A percentile compares a stretch with the other conserved stretches of the same genome.
Conservation (phyloP, 92 coral and sea anemone genomes). For the Palythoa heliodiscus region DNA sequence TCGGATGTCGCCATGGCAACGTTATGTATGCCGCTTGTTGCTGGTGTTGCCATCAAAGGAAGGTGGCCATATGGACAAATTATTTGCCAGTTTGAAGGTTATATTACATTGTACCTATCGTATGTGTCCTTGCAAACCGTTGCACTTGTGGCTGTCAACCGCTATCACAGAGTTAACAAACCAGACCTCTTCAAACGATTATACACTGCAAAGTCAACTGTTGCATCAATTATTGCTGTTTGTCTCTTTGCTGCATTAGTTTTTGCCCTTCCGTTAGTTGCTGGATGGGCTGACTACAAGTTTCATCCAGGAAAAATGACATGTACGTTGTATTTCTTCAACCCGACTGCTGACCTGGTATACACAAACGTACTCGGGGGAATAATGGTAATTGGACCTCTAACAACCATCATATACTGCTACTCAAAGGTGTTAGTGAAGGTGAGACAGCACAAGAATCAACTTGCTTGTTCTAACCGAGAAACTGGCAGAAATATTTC, state of each 20-base stretch:
- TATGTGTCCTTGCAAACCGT: conserved; percentile 67
- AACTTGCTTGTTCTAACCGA: conserved; percentile 13
- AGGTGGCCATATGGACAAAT: conserved; percentile 55
- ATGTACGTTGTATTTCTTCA: conserved; percentile 51
- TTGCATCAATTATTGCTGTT: conserved; percentile 44
- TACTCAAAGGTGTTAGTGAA: conserved; percentile 66
- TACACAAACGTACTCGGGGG: conserved; percentile 60
- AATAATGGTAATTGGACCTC: conserved; percentile 60
- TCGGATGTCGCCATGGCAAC: conserved; percentile 70
- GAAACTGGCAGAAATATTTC: not conserved
- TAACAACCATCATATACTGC: conserved; percentile 60
- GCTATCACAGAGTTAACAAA: conserved; percentile 67
- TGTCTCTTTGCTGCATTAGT: conserved; percentile 58
- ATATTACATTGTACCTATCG: conserved; percentile 56
- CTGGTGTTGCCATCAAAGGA: conserved; percentile 60
- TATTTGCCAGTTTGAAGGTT: conserved; percentile 72
- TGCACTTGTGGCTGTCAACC: conserved; percentile 76
- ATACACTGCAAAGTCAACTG: conserved; percentile 48
- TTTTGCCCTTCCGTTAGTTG: conserved; percentile 43
- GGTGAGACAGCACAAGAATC: conserved; percentile 51
- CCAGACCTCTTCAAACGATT: conserved; percentile 56
- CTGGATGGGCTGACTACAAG: conserved; percentile 50
- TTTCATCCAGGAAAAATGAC: conserved; percentile 73
- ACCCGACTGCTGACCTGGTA: conserved; percentile 37
- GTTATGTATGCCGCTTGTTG: conserved; percentile 71